Evolutionary conservation across 2,797 vertebrate species (phyloP).

Genomic region (Rhinatrema bivittatum): DNA sequence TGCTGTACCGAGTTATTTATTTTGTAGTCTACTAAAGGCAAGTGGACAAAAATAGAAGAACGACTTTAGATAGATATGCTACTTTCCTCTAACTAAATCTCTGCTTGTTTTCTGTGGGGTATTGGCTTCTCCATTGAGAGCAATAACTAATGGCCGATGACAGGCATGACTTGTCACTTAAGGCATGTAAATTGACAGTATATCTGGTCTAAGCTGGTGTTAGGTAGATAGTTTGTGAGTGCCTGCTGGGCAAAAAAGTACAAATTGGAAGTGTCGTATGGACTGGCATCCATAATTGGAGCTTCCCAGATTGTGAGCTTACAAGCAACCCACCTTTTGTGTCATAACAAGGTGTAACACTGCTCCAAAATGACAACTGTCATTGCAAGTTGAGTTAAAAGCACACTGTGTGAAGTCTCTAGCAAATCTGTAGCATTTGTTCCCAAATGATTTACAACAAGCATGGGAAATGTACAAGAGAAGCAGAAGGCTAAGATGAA

Average conservation of each 20-base stretch:
- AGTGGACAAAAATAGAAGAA: too few species aligned
- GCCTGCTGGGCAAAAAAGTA: constrained; percentile 44
- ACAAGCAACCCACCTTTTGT: background rate
- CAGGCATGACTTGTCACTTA: constrained; percentile 62
- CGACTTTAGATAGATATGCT: too few species aligned
- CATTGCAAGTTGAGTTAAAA: constrained; percentile 9
- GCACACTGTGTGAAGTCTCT: constrained; percentile 8
- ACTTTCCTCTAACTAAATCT: constrained; percentile 9
- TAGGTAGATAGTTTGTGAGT: constrained; percentile 57
- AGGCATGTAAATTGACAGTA: constrained; percentile 61
- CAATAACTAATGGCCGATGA: constrained; percentile 56
- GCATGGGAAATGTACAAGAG: too few species aligned
- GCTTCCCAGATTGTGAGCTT: constrained; percentile 9
- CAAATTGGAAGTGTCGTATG: constrained; percentile 33
- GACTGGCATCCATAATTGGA: constrained; percentile 11
- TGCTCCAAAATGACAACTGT: constrained; percentile 18
- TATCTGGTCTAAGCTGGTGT: constrained; percentile 57
- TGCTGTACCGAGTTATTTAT: too few species aligned
- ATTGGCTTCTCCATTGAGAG: constrained; percentile 45
- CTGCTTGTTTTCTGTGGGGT: constrained; percentile 7
- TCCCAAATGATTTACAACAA: constrained; percentile 16
- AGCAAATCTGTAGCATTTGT: background rate
- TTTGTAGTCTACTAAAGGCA: too few species aligned
- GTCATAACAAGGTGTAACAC: constrained; percentile 2
- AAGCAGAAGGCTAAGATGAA: too few species aligned